Conservation (phyloP, 2,888 invertebrate species). For the Ichneumoninae sp. region DNA sequence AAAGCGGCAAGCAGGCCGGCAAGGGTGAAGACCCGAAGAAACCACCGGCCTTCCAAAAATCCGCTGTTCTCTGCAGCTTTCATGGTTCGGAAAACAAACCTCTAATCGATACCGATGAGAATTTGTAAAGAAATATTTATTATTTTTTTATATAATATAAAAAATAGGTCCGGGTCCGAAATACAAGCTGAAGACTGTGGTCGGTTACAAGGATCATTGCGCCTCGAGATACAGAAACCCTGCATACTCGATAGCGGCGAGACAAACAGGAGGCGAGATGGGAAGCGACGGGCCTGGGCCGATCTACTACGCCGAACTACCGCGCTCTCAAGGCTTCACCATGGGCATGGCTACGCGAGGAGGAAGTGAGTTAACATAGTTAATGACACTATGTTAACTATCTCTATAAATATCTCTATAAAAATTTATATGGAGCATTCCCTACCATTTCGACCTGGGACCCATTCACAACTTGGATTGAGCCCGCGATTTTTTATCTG, state of each 20-base stretch:
- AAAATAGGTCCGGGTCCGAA: slow-evolving; percentile 86
- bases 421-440: too few relatives aligned
- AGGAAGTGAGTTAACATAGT: slow-evolving; percentile 60
- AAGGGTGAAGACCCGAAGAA: slow-evolving; percentile 40
- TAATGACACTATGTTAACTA: background rate
- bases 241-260: slow-evolving; percentile 87
- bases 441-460: too few relatives aligned
- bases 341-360: slow-evolving; percentile 63
- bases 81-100: slow-evolving; percentile 32
- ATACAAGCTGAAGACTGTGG: slow-evolving; percentile 87
- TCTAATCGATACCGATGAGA: background rate
- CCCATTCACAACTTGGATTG: too few relatives aligned
- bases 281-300: slow-evolving; percentile 83
- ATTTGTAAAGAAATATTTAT: background rate
- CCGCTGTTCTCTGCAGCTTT: slow-evolving; percentile 38
- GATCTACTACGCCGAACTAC: slow-evolving; percentile 83
- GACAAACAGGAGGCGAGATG: slow-evolving; percentile 65
- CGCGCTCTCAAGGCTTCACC: slow-evolving; percentile 69
- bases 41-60: slow-evolving; percentile 53
- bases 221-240: slow-evolving; percentile 87
- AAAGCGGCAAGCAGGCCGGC: slow-evolving; percentile 23
- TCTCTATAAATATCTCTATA: too few relatives aligned
- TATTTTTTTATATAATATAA: background rate
- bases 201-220: slow-evolving; percentile 88
- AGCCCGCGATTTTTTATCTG: too few relatives aligned